Evolutionary conservation across 1,140 invertebrate genomes (phyloP), one percentile per base, ranked within the genome.

Genomic region (Galleria mellonella): DNA sequence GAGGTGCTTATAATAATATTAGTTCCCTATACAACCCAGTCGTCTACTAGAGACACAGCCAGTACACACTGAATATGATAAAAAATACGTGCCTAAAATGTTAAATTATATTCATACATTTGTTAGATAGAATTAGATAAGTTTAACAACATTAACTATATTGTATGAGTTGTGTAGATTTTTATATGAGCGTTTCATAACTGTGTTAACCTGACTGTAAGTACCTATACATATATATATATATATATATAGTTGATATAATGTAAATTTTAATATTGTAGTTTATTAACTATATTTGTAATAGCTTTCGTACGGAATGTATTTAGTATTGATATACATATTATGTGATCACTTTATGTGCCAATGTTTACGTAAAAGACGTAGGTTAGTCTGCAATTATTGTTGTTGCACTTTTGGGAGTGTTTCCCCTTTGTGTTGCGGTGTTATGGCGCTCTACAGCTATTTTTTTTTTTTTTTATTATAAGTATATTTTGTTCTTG

Each of bases 281-380:
- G 41, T 48, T 44, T 52, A 47, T 32, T 41, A 11, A 49, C 9
- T 46, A 46, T 15, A 37, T 32, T 32, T 56, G 44, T 51, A 44
- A 43, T 64, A 64, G 69, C 69, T 78, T 72, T 65, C 52, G 36
- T 69, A 66, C 40, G 53, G 40, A 56, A 62, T 46, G 43, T 51
- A 51, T 47, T 48, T 46, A 55, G 47, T 55, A 59, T 56, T 47
- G 45, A 42, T 58, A 55, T 55, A 51, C 61, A 54, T 62, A 67
- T 69, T 72, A 72, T 72, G 72, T 79, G 69, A 79, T 75, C 63
- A 72, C 55, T 62, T 42, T 62, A 72, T 71, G 75, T 79, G 75
- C 75, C 75, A 79, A 79, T 76, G 52, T 75, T 62, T 68, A 62
- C 65, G 61, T 67, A 67, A 69, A 72, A 67, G 64, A 73, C 59